These are phyloP conservation scores for Apamea sordens DNA, from an alignment of 2,888 invertebrate genomes.

Conservation along the genomic window DNA sequence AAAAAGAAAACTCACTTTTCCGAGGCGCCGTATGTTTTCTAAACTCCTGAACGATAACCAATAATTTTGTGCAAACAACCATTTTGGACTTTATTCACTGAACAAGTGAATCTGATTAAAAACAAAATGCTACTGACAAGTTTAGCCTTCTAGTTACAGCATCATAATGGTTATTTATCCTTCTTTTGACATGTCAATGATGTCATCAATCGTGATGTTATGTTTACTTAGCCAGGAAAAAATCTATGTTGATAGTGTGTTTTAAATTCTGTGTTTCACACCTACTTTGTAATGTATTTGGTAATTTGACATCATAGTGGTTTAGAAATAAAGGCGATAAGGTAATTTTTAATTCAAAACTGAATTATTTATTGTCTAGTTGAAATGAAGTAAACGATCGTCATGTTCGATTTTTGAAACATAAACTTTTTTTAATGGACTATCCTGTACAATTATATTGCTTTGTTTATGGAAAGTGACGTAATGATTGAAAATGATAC, in stretches of 20 bases:
- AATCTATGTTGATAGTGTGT: conserved; percentile 65
- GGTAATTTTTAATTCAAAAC: not conserved
- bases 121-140: conserved; percentile 67
- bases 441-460: too few relatives aligned
- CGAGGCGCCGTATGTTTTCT: conserved; percentile 62
- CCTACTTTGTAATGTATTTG: conserved; percentile 44
- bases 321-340: conserved; percentile 5
- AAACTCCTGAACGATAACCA: conserved; percentile 72
- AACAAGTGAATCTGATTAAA: conserved; percentile 60
- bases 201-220: conserved; percentile 75
- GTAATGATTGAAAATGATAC: conserved; percentile 3
- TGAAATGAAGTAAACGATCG: not conserved
- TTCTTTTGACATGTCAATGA: conserved; percentile 74
- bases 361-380: not conserved
- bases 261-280: conserved; percentile 59
- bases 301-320: conserved; percentile 44
- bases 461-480: conserved; percentile 4
- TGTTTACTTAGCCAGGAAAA: conserved; percentile 68
- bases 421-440: not conserved
- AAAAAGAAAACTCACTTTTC: conserved; percentile 73
- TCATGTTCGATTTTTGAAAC: conserved; percentile 25
- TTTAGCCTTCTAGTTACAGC: conserved; percentile 52
- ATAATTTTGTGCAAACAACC: conserved; percentile 73
- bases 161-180: conserved; percentile 69
- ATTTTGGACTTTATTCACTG: conserved; percentile 60